Evolutionary conservation across 1,140 invertebrate species (phyloP).

Genomic region (Lepidurus couesii): DNA sequence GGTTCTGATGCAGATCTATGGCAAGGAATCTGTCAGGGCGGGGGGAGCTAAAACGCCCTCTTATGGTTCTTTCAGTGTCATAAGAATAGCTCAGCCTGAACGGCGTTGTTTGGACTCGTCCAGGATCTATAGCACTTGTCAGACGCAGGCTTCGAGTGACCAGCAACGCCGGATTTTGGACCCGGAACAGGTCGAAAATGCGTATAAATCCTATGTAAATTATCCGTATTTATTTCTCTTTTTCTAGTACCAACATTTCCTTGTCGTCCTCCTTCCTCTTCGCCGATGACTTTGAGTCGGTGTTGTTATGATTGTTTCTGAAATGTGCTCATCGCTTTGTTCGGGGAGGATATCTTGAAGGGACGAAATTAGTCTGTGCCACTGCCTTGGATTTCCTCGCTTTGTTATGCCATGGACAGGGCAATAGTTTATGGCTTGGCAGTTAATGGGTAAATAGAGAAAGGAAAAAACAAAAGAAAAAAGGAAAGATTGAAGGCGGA

Average conservation of each 20-base stretch:
- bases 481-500: background rate
- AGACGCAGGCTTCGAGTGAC: too few relatives aligned
- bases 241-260: too few relatives aligned
- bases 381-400: background rate
- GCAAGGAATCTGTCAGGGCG: background rate
- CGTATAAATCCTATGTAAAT: too few relatives aligned
- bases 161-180: too few relatives aligned
- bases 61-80: background rate
- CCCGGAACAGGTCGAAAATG: too few relatives aligned
- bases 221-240: too few relatives aligned
- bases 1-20: conserved; percentile 10
- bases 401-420: conserved; percentile 11
- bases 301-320: background rate
- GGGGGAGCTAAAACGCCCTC: background rate
- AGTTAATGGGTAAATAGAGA: conserved; percentile 3
- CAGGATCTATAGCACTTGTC: background rate
- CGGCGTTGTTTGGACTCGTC: background rate
- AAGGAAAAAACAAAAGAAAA: background rate
- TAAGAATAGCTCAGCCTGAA: background rate
- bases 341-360: background rate
- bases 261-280: too few relatives aligned
- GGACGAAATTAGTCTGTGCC: conserved; percentile 5
- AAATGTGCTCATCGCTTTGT: background rate
- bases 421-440: background rate
- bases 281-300: background rate